Evolutionary conservation across 1,140 invertebrate genomes (phyloP).

Genomic region (Caerostris extrusa): DNA sequence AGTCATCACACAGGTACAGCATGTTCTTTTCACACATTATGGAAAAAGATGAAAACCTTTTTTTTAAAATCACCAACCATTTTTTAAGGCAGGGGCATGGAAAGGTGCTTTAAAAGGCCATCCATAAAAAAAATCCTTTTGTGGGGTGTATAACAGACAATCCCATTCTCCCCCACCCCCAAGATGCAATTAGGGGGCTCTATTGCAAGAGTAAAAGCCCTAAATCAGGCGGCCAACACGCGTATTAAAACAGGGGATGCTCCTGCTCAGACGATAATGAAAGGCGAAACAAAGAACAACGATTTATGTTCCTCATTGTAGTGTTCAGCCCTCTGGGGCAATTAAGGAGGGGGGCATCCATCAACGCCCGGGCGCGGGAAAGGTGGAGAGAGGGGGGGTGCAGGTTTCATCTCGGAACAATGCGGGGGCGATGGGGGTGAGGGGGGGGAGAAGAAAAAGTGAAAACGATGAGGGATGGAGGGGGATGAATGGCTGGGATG

Average conservation of each 20-base stretch:
- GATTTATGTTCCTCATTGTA: slow-evolving; percentile 3
- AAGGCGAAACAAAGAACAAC: not conserved
- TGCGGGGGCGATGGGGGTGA: not conserved
- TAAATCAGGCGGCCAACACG: not conserved
- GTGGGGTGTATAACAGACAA: not conserved
- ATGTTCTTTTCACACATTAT: no score
- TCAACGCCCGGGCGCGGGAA: not conserved
- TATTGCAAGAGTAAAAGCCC: not conserved
- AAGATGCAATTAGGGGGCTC: not conserved
- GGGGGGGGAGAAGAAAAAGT: not conserved
- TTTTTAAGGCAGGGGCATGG: no score
- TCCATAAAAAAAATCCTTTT: not conserved
- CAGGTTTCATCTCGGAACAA: not conserved
- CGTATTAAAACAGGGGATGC: not conserved
- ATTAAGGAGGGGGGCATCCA: not conserved
- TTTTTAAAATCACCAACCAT: no score
- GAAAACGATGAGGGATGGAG: not conserved
- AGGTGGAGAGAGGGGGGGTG: no score
- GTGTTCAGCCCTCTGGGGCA: not conserved
- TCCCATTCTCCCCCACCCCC: not conserved
- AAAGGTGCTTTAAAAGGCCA: no score
- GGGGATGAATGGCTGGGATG: not conserved
- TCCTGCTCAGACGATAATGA: not conserved
- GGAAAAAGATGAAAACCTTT: no score
- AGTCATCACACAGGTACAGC: no score